Conservation (phyloP, 2,797 vertebrate genomes). For the Cyclura pinguis region DNA sequence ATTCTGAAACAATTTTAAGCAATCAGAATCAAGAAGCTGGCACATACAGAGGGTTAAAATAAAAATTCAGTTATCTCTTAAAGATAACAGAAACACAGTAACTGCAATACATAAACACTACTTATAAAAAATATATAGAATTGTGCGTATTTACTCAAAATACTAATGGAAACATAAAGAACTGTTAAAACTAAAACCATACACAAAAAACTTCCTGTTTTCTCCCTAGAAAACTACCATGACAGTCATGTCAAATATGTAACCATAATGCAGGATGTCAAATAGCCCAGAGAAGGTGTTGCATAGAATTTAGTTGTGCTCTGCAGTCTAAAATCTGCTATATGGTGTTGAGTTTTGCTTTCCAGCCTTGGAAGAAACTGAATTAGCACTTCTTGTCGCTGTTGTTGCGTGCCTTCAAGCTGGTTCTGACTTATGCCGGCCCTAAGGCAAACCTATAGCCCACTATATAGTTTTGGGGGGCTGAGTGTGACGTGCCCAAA, state of each 20-base stretch:
- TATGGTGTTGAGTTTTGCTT: not conserved
- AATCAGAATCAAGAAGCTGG: conserved; percentile 30
- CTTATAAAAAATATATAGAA: conserved; percentile 9
- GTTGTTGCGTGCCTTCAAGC: too few species aligned
- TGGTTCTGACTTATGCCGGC: too few species aligned
- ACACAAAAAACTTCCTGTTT: not conserved
- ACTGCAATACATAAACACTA: not conserved
- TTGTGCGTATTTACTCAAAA: not conserved
- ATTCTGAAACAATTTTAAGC: not conserved
- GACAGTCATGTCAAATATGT: not conserved
- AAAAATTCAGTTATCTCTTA: conserved; percentile 28
- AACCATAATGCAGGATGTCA: not conserved
- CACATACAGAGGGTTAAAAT: conserved; percentile 9
- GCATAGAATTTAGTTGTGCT: not conserved
- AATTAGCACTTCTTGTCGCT: too few species aligned
- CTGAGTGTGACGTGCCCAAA: too few species aligned
- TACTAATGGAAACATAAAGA: not conserved
- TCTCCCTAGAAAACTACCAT: not conserved
- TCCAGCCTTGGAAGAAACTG: not conserved
- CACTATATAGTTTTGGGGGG: too few species aligned
- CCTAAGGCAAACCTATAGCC: too few species aligned
- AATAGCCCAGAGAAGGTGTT: not conserved
- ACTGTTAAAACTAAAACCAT: not conserved
- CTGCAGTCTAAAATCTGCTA: not conserved
- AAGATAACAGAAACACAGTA: not conserved